Conservation (phyloP, 2,888 invertebrate species). For the Diploptera punctata region DNA sequence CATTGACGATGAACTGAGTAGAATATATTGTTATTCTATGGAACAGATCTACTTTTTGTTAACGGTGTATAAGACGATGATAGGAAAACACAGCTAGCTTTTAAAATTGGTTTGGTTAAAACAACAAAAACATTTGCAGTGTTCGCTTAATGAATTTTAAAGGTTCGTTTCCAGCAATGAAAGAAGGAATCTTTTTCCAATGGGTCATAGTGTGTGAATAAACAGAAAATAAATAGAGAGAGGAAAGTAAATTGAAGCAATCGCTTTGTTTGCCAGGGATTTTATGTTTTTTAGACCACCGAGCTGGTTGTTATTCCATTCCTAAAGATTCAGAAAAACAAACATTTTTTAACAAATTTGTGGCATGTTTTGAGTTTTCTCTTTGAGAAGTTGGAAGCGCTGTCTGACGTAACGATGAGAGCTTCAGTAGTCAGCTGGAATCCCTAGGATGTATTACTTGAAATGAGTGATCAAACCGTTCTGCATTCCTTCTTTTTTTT, state of each 20-base stretch:
- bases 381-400: not conserved
- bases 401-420: no score
- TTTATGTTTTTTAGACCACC: not conserved
- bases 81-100: no score
- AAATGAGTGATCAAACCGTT: no score
- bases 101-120: slow-evolving; percentile 8
- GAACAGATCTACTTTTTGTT: no score
- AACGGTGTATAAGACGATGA: no score
- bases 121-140: not conserved
- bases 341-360: not conserved
- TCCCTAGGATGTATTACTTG: no score
- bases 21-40: no score
- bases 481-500: no score
- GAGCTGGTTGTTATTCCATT: not conserved
- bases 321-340: not conserved
- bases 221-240: no score
- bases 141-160: not conserved
- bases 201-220: not conserved
- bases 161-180: not conserved
- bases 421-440: no score
- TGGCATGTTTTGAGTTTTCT: not conserved
- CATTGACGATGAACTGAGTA: no score
- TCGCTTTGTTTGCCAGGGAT: not conserved
- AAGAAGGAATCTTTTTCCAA: not conserved
- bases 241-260: no score